Base-by-base conservation (phyloP, 1,140 invertebrate species). In the Temnothorax curvispinosus region DNA sequence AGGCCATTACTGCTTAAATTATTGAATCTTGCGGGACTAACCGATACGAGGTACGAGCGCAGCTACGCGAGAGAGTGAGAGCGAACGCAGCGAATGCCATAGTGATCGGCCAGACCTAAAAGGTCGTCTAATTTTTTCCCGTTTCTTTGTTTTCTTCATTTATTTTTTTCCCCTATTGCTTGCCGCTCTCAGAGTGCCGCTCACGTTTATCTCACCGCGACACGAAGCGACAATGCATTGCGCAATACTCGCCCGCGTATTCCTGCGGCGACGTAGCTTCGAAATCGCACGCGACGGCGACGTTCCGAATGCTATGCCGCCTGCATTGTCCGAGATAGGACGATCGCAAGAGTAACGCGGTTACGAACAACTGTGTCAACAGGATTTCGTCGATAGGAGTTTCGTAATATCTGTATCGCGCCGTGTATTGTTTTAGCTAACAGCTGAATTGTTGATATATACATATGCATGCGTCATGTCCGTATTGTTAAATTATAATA, bases 1-100 rank as follows among this genome's bases (percentile, higher is more conserved):
- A 62, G 38, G 32, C 69, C 69, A 84, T 84, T 84, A 84, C 80
- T 84, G 69, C 69, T 84, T 84, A 84, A 84, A 84, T 84, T 75
- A 84, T 84, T 84, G 69, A 84, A 84, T 84, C 54, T 75, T 50
- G 69, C 54, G 69, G 41, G 54, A 50, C 69, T 84, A 74, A 58
- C 67, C 54, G 80, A 82, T 60, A 82, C 35, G 62, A 38, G 44
- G n/a, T 47, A 50, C 44, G 44, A 54, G 11, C 50, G n/a, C n/a
- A 3, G 44, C 32, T 64, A 44, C 35, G 47, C 47, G 35, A 80
- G 35, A 80, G 41, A 18, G 15, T 44, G 15, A 62, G 38, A 67
- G 60, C 47, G 15, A 74, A 80, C 44, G 11, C 44, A 15, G 27
- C 41, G 38, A 35, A 41, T 67, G 11, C 21, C 27, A 75, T 11